Conservation (phyloP, 2,888 invertebrate genomes). For the Leptura quadrifasciata region DNA sequence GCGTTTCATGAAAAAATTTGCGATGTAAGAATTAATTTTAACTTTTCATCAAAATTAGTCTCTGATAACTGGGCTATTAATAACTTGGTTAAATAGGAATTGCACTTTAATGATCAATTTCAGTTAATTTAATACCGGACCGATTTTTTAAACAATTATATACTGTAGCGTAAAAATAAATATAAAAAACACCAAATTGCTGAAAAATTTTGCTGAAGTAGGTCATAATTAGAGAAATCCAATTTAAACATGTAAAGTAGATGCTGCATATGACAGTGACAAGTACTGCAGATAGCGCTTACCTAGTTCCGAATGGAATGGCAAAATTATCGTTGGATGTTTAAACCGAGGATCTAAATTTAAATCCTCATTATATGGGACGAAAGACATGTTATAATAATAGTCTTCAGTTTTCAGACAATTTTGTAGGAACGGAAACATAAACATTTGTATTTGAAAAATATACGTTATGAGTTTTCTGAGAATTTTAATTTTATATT, state of each 20-base stretch:
- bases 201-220: not conserved
- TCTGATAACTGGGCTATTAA: too few species aligned
- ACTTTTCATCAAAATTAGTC: too few species aligned
- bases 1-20: too few species aligned
- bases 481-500: not conserved
- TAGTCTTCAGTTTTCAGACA: not conserved
- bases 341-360: not conserved
- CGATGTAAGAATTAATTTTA: too few species aligned
- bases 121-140: not conserved
- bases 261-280: constrained; percentile 18
- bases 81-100: not conserved
- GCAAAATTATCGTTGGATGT: constrained; percentile 3
- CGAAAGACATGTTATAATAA: not conserved
- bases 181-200: not conserved
- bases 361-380: not conserved
- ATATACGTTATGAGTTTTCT: not conserved
- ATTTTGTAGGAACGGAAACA: not conserved
- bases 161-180: not conserved
- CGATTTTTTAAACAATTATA: not conserved
- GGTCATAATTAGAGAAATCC: constrained; percentile 13
- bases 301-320: constrained; percentile 5
- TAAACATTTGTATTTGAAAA: not conserved
- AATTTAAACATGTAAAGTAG: constrained; percentile 22
- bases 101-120: not conserved
- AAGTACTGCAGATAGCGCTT: constrained; percentile 21